Evolutionary conservation across 2,113 vertebrate genomes (phyloP).

Genomic region (Corvus moneduloides): DNA sequence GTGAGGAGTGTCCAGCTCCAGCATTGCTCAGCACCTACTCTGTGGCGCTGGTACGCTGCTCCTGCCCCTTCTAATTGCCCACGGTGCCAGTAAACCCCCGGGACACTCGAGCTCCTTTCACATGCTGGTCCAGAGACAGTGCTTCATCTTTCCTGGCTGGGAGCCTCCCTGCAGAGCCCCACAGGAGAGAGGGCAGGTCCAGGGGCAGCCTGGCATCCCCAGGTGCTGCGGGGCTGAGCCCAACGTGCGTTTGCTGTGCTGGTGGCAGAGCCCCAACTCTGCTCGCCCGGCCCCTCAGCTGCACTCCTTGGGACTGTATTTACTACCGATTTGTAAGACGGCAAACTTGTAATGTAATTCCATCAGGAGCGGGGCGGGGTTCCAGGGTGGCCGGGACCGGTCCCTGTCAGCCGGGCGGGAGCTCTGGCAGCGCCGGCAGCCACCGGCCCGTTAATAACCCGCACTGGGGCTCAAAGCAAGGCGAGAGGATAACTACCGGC

Average conservation of each 20-base stretch:
- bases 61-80: background rate
- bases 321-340: background rate
- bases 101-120: background rate
- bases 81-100: fast-evolving
- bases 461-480: background rate
- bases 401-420: background rate
- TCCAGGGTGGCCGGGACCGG: background rate
- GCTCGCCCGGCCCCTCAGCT: background rate
- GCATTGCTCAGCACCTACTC: background rate
- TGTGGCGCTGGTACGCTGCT: fast-evolving
- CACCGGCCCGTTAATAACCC: background rate
- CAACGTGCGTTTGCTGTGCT: fast-evolving
- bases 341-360: background rate
- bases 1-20: background rate
- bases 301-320: fast-evolving
- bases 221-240: background rate
- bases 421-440: background rate
- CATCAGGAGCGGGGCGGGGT: background rate
- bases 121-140: fast-evolving
- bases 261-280: fast-evolving
- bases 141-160: too few relatives aligned
- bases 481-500: background rate
- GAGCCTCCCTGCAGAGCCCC: background rate
- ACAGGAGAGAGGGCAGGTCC: fast-evolving
- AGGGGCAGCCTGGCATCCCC: fast-evolving